These are phyloP conservation scores for Lithodes maja DNA, from an alignment of 2,888 invertebrate species.

Conservation along the genomic window DNA sequence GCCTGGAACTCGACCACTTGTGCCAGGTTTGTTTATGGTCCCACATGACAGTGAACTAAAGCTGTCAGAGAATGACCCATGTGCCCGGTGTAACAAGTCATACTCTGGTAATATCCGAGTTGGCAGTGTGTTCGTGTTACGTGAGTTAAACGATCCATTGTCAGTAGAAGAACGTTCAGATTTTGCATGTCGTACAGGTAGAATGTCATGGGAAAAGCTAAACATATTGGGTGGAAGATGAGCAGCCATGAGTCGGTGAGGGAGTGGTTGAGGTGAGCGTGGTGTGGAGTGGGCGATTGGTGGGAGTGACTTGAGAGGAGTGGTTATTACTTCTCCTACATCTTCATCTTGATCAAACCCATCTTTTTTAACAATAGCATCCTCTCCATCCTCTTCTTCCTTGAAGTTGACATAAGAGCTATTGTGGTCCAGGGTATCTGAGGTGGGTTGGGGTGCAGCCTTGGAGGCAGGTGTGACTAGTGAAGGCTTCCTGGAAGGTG, in stretches of 20 bases:
- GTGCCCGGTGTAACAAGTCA: conserved; percentile 48
- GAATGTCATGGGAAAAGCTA: conserved; percentile 63
- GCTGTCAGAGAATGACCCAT: conserved; percentile 60
- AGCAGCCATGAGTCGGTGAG: conserved; percentile 54
- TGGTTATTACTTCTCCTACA: conserved; percentile 4
- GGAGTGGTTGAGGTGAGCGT: conserved; percentile 51
- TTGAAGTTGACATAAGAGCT: conserved; percentile 56
- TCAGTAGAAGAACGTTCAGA: conserved; percentile 66
- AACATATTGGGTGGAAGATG: conserved; percentile 64
- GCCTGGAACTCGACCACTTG: conserved; percentile 1
- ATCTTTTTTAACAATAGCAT: not conserved
- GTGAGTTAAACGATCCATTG: conserved; percentile 67
- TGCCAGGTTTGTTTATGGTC: conserved; percentile 44
- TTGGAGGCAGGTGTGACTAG: conserved; percentile 54
- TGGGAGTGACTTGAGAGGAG: conserved; percentile 39
- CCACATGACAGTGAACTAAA: conserved; percentile 67
- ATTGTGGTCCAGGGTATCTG: conserved; percentile 32
- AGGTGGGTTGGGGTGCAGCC: conserved; percentile 28
- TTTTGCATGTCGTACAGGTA: conserved; percentile 53
- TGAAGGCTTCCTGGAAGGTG: conserved; percentile 47
- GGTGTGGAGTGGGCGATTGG: conserved; percentile 64
- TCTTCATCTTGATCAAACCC: conserved; percentile 18
- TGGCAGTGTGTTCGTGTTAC: conserved; percentile 68
- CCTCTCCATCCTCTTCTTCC: conserved; percentile 47
- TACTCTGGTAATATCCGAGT: conserved; percentile 50